Evolutionary conservation across 2,888 invertebrate genomes (phyloP).

Genomic region (Microctonus hyperodae): DNA sequence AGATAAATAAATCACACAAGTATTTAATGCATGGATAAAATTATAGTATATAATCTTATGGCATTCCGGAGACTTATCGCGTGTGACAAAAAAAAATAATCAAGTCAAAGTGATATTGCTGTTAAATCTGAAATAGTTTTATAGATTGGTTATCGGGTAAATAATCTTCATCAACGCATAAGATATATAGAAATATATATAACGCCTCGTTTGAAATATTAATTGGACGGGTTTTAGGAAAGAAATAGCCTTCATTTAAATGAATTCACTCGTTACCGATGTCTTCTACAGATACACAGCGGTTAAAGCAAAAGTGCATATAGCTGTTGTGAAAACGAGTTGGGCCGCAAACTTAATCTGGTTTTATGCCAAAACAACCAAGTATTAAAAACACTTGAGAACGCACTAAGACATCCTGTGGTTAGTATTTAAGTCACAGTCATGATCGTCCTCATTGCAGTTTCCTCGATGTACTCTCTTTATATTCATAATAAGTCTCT

Average conservation of each 20-base stretch:
- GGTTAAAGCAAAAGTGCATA: slow-evolving; percentile 22
- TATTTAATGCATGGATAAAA: background rate
- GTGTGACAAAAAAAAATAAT: background rate
- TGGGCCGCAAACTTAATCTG: slow-evolving; percentile 30
- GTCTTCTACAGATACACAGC: slow-evolving; percentile 20
- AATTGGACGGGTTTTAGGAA: slow-evolving; percentile 36
- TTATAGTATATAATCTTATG: background rate
- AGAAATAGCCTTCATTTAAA: slow-evolving; percentile 26
- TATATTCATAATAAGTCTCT: too few relatives aligned
- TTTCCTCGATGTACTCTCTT: background rate
- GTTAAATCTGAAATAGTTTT: background rate
- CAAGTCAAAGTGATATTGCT: background rate
- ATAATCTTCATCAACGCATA: background rate
- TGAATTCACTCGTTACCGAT: slow-evolving; percentile 36
- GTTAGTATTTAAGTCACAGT: background rate
- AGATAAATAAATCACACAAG: background rate
- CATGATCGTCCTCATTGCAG: background rate
- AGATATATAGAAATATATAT: background rate
- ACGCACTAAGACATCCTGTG: slow-evolving; percentile 1
- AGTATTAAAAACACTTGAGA: slow-evolving; percentile 5
- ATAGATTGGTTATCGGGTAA: background rate
- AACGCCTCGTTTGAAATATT: slow-evolving; percentile 34
- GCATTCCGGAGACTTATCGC: background rate
- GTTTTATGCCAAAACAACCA: slow-evolving; percentile 30
- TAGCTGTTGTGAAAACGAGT: slow-evolving; percentile 31